phyloP scores from a whole-genome alignment of 2,113 vertebrate genomes.

The Zingel zingel region DNA sequence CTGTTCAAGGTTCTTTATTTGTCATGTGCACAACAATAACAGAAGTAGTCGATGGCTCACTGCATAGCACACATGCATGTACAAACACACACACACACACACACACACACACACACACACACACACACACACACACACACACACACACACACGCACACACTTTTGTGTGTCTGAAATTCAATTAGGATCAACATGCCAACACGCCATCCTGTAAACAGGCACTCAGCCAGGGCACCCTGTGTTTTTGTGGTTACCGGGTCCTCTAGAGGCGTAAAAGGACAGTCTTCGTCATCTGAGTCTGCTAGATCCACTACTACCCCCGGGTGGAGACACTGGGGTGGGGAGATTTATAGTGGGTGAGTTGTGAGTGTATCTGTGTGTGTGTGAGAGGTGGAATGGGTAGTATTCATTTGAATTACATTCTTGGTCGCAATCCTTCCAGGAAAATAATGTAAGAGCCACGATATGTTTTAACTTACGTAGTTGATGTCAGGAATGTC shows the following conservation, averaged over 20 bases:
- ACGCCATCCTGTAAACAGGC: conserved; percentile 76
- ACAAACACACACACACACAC: not conserved
- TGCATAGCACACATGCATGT: conserved; percentile 31
- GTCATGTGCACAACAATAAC: too few relatives aligned
- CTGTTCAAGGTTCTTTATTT: too few relatives aligned
- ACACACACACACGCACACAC: not conserved
- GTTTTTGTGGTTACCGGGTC: conserved; percentile 83
- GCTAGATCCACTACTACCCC: conserved; percentile 86
- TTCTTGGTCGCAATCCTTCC: not conserved
- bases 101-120: not conserved
- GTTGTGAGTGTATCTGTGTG: conserved; percentile 35
- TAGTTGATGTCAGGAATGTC: conserved; percentile 99
- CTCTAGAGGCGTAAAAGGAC: conserved; percentile 83
- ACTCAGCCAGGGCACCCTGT: conserved; percentile 66
- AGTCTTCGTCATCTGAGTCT: conserved; percentile 85
- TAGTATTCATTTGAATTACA: conserved; percentile 17
- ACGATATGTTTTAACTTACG: conserved; percentile 84
- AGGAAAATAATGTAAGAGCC: not conserved
- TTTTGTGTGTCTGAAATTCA: conserved; percentile 8
- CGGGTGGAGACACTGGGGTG: conserved; percentile 85
- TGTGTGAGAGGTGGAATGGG: not conserved
- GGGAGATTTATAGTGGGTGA: conserved; percentile 67
- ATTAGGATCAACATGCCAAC: conserved; percentile 56
- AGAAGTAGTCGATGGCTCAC: conserved; percentile 8
- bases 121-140: not conserved